Percentiles rank a stretch among this genome's conserved stretches.
Evolutionary conservation across 2,888 invertebrate genomes (phyloP).

Genomic region (Drosophila barbarae): DNA sequence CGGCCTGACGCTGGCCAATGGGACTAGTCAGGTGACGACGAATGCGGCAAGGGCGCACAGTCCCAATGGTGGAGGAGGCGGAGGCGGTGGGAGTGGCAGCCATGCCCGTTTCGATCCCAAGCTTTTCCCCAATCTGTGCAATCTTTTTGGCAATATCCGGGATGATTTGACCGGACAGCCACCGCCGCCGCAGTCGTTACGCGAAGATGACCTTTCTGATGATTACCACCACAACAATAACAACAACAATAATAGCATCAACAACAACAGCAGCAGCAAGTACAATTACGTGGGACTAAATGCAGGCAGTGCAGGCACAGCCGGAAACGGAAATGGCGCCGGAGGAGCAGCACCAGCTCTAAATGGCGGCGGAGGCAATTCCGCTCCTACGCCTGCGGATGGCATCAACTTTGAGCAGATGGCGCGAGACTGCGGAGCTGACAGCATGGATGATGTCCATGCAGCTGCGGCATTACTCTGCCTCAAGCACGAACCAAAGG

Average conservation of each 20-base stretch:
- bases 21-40: conserved; percentile 29
- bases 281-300: conserved; percentile 38
- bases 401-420: conserved; percentile 76
- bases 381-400: conserved; percentile 28
- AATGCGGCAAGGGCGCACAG: conserved; percentile 39
- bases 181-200: conserved; percentile 18
- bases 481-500: conserved; percentile 90
- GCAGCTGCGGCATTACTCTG: conserved; percentile 93
- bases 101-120: conserved; percentile 84
- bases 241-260: conserved; percentile 40
- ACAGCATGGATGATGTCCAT: conserved; percentile 87
- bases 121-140: conserved; percentile 91
- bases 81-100: conserved; percentile 37
- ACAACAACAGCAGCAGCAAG: conserved; percentile 25
- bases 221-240: conserved; percentile 64
- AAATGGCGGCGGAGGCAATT: neutral
- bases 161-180: conserved; percentile 48
- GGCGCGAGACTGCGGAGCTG: conserved; percentile 80
- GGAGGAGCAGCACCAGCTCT: conserved; percentile 3
- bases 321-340: conserved; percentile 2
- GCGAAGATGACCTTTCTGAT: conserved; percentile 73
- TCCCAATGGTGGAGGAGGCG: conserved; percentile 7
- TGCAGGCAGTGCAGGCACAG: conserved; percentile 2
- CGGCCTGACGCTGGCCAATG: conserved; percentile 46
- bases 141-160: conserved; percentile 79